Evolutionary conservation across 2,113 vertebrate species (phyloP).

Genomic region (Suncus etruscus): DNA sequence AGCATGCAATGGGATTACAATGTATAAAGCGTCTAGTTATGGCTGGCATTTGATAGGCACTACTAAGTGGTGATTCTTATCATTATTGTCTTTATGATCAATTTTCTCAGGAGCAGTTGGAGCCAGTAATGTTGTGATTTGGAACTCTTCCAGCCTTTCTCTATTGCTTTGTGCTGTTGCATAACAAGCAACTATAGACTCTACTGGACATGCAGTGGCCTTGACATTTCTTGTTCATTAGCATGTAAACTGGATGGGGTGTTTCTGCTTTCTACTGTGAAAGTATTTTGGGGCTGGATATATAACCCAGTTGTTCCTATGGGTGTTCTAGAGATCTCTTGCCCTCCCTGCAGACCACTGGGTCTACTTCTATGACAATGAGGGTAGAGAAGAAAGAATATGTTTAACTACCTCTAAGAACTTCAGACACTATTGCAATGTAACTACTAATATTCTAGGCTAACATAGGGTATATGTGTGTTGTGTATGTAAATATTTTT

Average conservation of each 20-base stretch:
- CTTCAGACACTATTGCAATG: not conserved
- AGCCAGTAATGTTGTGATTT: slow-evolving; percentile 15
- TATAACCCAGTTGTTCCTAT: not conserved
- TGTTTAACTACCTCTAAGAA: not conserved
- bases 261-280: not conserved
- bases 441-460: too few relatives aligned
- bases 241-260: not conserved
- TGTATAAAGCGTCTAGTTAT: slow-evolving; percentile 22
- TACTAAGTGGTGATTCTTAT: slow-evolving; percentile 42
- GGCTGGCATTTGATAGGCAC: slow-evolving; percentile 50
- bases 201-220: not conserved
- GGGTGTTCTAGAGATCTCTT: not conserved
- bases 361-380: not conserved
- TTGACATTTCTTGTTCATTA: not conserved
- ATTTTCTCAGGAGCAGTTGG: slow-evolving; percentile 36
- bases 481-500: too few relatives aligned
- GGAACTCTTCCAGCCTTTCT: slow-evolving; percentile 43
- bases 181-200: slow-evolving; percentile 23
- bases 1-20: slow-evolving; percentile 44
- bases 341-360: not conserved
- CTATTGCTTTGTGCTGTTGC: slow-evolving; percentile 31
- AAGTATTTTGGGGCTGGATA: not conserved
- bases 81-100: slow-evolving; percentile 45
- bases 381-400: not conserved
- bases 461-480: too few relatives aligned